These are phyloP conservation scores for Leucoraja ocellata DNA, from an alignment of 2,797 vertebrate genomes.

Conservation along the genomic window DNA sequence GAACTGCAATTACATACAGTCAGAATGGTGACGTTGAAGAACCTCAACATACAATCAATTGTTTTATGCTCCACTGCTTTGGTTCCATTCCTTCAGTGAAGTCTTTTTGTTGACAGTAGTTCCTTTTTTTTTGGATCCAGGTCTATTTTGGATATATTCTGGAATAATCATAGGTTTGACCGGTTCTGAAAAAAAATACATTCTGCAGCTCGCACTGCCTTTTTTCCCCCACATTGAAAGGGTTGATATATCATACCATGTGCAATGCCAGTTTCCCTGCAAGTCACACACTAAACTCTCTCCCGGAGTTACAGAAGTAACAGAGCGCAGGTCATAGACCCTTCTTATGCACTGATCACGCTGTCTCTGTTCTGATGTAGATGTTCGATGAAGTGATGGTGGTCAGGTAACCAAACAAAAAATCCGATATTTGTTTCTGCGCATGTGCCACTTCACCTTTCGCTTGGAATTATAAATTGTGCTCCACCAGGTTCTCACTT, in stretches of 20 bases:
- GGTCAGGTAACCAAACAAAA: neutral
- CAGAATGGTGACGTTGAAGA: constrained; percentile 52
- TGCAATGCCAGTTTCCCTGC: neutral
- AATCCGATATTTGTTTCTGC: neutral
- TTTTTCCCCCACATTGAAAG: neutral
- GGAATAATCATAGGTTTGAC: neutral
- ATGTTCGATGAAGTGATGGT: constrained; percentile 26
- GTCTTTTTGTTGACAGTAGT: neutral
- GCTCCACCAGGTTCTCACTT: neutral
- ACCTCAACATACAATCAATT: constrained; percentile 54
- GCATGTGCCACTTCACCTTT: constrained; percentile 17
- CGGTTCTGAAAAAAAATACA: neutral
- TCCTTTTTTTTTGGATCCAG: constrained; percentile 10
- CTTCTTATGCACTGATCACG: neutral
- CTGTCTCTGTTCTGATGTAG: neutral
- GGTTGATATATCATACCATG: neutral
- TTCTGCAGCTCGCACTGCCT: neutral
- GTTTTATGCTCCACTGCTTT: constrained; percentile 37
- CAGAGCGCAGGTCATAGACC: neutral
- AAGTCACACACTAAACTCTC: neutral
- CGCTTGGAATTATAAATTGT: neutral
- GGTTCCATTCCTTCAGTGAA: constrained; percentile 40
- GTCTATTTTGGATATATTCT: neutral
- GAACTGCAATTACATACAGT: constrained; percentile 60
- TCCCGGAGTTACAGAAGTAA: constrained; percentile 19